Evolutionary conservation across 2,113 vertebrate genomes (phyloP).

Genomic region (Heterochromis multidens): DNA sequence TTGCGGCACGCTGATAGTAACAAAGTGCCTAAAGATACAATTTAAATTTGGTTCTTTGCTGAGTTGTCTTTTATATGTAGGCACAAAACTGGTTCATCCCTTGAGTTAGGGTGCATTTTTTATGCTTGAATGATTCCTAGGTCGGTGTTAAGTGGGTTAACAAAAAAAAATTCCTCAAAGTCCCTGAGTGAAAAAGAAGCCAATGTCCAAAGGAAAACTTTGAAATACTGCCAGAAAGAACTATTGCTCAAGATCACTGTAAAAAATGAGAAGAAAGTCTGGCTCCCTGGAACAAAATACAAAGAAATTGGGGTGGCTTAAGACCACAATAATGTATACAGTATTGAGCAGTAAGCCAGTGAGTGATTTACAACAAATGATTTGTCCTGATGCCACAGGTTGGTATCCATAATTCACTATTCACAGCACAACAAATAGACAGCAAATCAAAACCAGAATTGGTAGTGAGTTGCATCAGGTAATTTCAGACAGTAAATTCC

Average conservation of each 20-base stretch:
- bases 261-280: background rate
- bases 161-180: background rate
- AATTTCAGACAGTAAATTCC: background rate
- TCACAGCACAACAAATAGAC: background rate
- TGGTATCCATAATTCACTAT: background rate
- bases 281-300: background rate
- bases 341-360: background rate
- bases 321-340: background rate
- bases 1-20: background rate
- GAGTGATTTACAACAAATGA: background rate
- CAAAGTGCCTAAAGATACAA: background rate
- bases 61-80: background rate
- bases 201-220: background rate
- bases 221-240: background rate
- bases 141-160: background rate
- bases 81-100: background rate
- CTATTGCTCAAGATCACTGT: background rate
- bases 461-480: background rate
- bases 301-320: background rate
- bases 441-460: background rate
- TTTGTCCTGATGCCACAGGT: background rate
- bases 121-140: background rate
- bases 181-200: background rate
- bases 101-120: background rate
- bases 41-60: background rate